Base-by-base conservation (phyloP, 2,888 invertebrate species). In the Epiperipatus broadwayi region DNA sequence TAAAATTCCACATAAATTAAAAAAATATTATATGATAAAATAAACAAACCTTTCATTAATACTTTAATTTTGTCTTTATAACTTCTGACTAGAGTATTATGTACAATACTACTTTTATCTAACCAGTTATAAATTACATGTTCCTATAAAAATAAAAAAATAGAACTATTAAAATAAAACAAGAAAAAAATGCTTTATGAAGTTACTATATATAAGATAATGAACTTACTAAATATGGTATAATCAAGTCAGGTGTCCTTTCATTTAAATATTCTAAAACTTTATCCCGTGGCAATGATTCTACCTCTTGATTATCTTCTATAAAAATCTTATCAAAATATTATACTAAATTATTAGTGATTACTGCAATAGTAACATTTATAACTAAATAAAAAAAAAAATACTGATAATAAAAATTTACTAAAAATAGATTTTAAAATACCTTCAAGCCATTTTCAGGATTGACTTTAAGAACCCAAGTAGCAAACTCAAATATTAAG, bases 81-180 rank as follows among this genome's bases (percentile, higher is more conserved):
- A 56, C 83, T 78, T 53, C 79, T 78, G 3, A 89, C 73, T 35
- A 97, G 63, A 2, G 78, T 76, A 55, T 95, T 89, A 58, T 97
- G 95, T 51, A 89, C 81, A 34, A 78, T 55, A 0, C 80, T 68
- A 53, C 76, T 79, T 0, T 68, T 69, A 48, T 97, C 95, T 44
- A 74, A 71, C 87, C 93, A 93, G 2, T 71, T 70, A 44, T 77
- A 70, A 20, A 97, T 80, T 0, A 95, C 73, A 55, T 97, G 91
- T 55, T 95, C 93, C 65, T 69, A 49, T n/a, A n/a, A n/a, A 39
- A 49, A 47, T 30, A 37, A 21, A 41, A 40, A 45, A 33, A 8
- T 25, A 19, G 10, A 8, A 8, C 3, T 8, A 25, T 16, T 14
- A 29, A 19, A 38, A 31, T 14, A 10, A 20, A 4, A 36, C 31